Evolutionary conservation across 2,888 invertebrate species (phyloP), one percentile per base, ranked within the genome.

Genomic region (Drosophila maculinotata): DNA sequence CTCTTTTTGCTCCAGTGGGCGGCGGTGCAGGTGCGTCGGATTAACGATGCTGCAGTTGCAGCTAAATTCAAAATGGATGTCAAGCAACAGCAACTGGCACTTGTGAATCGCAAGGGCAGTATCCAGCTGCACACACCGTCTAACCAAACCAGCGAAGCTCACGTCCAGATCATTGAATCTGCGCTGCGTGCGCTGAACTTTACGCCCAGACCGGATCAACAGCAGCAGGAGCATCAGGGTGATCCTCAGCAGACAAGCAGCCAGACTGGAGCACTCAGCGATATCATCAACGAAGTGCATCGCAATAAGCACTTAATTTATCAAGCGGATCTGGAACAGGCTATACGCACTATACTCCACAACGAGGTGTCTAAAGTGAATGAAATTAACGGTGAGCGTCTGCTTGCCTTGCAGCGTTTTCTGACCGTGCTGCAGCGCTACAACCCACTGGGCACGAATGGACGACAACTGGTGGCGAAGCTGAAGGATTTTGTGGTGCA

Each of bases 311-410:
- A 96, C 89, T 90, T 93, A 4, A 93, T 98, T 1, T 97, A 96
- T 90, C 96, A 97, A 91, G 94, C 95, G 71, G 99, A 99, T 92
- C 91, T 99, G 60, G 97, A 98, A 91, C 96, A 95, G 83, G 95
- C 97, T 0, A 90, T 99, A n/a, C 93, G 94, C 76, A 96, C 96
- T 86, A 95, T 96, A 42, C 92, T 99, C 20, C 94, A 94, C 72
- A 96, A 96, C 78, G 99, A 99, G 93, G 94, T 99, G 23, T 93
- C 95, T 2, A 93, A 95, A 66, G 92, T 93, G 35, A 94, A 94
- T 87, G 89, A 90, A 14, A 95, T 99, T 42, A 92, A 92, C 15
- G 96, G 95, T 1, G 95, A 96, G 67, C 93, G 94, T 59, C 90
- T 98, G 51, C 90, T 92, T 54, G 96, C 97, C 0, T 91, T 99